phyloP scores from a whole-genome alignment of 2,888 invertebrate genomes.

The Pocota personata region DNA sequence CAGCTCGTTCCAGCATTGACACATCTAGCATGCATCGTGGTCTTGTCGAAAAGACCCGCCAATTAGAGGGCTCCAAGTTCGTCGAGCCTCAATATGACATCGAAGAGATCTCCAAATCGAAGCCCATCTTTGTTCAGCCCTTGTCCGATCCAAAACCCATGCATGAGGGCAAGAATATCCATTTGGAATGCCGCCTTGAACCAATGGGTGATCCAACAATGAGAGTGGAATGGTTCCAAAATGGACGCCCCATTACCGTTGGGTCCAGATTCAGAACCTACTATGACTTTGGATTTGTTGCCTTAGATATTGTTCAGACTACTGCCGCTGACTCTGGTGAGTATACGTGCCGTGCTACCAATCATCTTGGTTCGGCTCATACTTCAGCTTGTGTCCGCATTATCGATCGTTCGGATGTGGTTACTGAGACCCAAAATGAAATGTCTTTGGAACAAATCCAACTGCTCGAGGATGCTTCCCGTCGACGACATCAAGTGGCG shows the following conservation, averaged over 20 bases:
- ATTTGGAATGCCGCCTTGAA: conserved; percentile 95
- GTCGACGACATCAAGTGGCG: conserved; percentile 87
- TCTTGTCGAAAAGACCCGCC: conserved; percentile 93
- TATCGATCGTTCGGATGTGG: conserved; percentile 90
- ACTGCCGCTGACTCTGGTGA: conserved; percentile 97
- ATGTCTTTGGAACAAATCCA: conserved; percentile 96
- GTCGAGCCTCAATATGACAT: conserved; percentile 94
- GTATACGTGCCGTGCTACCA: conserved; percentile 96
- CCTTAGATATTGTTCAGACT: conserved; percentile 96
- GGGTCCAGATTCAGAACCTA: conserved; percentile 97
- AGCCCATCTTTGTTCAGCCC: conserved; percentile 96
- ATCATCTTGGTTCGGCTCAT: conserved; percentile 95
- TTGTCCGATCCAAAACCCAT: conserved; percentile 93
- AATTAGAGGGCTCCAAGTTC: conserved; percentile 92
- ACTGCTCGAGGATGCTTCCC: conserved; percentile 91
- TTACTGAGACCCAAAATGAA: conserved; percentile 96
- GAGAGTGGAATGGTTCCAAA: conserved; percentile 98
- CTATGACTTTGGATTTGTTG: conserved; percentile 98
- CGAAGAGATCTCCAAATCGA: conserved; percentile 96
- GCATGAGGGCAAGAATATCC: conserved; percentile 94
- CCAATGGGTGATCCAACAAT: conserved; percentile 98
- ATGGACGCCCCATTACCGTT: conserved; percentile 94
- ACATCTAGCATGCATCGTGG: conserved; percentile 95
- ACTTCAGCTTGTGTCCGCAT: conserved; percentile 95
- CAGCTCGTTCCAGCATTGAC: conserved; percentile 94